Base-by-base conservation (phyloP, 2,888 invertebrate genomes). In the Drosophila differens region DNA sequence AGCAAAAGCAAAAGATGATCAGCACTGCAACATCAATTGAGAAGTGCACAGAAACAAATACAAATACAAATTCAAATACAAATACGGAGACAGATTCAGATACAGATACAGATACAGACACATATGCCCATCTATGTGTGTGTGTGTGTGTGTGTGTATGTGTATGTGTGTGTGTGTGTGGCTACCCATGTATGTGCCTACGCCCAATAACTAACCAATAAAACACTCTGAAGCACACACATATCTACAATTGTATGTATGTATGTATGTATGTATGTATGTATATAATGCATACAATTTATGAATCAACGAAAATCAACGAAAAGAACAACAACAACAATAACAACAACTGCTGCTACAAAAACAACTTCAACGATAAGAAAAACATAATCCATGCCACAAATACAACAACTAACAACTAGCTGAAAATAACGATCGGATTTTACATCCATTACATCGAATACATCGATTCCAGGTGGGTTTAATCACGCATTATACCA, bases 181-280 rank as follows among this genome's bases (percentile, higher is more conserved):
- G 54, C 54, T 33, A 28, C 51, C 37, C 44, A 41, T 66, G 61
- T 57, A 30, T 35, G 58, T 65, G 64, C 58, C 52, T 55, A 52
- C 28, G 33, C 59, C 55, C 61, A 64, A 55, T 41, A 71, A 72
- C 59, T 71, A 72, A 65, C 39, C 65, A 64, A 39, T 41, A 54
- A 52, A 63, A 68, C 49, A 55, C 44, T n/a, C 35, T 14, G 33
- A 33, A 51, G 25, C 53, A 49, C 65, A 25, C 25, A 47, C 25
- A 19, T 35, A 37, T 19, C 25, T 7, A 2, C 47, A 47, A 47
- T 35, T 35, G 14, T 14, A 35, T 14, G 35, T 4, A 35, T 12
- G 4, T 12, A 35, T 25, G n/a, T 19, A 28, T 35, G n/a, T 47
- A 47, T 47, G 28, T 5, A 28, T 19, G 51, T 19, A 51, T 30